phyloP scores from a whole-genome alignment of 2,113 vertebrate genomes.

The Diphyllodes magnificus region DNA sequence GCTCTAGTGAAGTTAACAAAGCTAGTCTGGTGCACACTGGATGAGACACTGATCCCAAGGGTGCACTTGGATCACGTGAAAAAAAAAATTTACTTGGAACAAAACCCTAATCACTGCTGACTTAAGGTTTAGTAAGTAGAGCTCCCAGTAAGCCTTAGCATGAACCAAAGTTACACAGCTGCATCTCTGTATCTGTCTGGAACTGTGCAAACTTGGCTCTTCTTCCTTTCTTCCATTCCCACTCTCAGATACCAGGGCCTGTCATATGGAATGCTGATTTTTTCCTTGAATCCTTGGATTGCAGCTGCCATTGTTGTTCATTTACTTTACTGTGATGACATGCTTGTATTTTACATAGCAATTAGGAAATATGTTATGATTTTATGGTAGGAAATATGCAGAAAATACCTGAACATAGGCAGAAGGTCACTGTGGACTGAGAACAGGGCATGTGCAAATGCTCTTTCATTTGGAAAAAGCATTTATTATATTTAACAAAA shows the following conservation, averaged over 20 bases:
- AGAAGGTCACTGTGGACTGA: neutral
- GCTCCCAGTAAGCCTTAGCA: neutral
- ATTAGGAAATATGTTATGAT: neutral
- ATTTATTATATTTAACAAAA: neutral
- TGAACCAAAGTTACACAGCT: neutral
- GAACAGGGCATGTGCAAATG: neutral
- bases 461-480: neutral
- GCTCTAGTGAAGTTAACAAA: neutral
- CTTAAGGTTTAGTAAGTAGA: neutral
- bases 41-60: neutral
- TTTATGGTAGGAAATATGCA: neutral
- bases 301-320: neutral
- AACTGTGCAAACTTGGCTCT: neutral
- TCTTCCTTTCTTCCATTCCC: neutral
- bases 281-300: neutral
- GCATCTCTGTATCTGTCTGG: neutral
- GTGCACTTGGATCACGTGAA: neutral
- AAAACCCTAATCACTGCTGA: neutral
- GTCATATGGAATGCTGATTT: neutral
- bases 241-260: neutral
- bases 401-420: neutral
- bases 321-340: neutral
- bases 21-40: neutral
- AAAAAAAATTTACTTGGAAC: neutral
- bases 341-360: neutral